Evolutionary conservation across 2,888 invertebrate genomes (phyloP).

Genomic region (Frankliniella fusca): DNA sequence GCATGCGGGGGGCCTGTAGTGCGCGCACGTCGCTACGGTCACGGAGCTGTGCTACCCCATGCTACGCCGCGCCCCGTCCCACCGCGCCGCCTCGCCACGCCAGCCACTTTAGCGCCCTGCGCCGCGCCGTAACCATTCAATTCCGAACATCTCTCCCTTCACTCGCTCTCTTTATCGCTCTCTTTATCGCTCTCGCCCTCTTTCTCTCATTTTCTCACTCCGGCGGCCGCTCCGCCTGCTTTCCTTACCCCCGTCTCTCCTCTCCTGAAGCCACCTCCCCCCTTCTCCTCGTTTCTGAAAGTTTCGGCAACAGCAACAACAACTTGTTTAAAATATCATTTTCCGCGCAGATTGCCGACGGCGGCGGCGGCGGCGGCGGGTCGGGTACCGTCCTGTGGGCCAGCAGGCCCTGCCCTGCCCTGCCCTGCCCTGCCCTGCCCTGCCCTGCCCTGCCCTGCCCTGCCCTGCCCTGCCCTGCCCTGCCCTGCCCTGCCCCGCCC

Average conservation of each 20-base stretch:
- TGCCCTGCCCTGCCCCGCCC: neutral
- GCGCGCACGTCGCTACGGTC: neutral
- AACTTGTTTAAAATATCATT: too few species aligned
- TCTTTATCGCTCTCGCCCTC: conserved; percentile 1
- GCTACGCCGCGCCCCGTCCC: neutral
- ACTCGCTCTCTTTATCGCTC: conserved; percentile 31
- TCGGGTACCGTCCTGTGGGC: too few species aligned
- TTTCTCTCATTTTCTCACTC: neutral
- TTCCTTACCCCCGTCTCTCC: neutral
- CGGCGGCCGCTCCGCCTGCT: neutral
- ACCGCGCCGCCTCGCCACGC: neutral
- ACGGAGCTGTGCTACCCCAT: neutral
- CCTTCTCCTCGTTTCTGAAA: neutral
- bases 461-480: too few species aligned
- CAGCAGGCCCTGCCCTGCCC: neutral
- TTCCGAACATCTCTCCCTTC: neutral
- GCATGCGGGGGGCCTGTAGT: too few species aligned
- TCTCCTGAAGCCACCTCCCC: neutral
- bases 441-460: neutral
- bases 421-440: neutral
- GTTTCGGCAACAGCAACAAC: neutral
- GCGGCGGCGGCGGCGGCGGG: too few species aligned
- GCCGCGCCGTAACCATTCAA: conserved; percentile 20
- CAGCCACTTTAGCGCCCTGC: neutral
- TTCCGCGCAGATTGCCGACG: too few species aligned